Evolutionary conservation across 1,140 invertebrate genomes (phyloP).

Genomic region (Caenorhabditis tropicalis): DNA sequence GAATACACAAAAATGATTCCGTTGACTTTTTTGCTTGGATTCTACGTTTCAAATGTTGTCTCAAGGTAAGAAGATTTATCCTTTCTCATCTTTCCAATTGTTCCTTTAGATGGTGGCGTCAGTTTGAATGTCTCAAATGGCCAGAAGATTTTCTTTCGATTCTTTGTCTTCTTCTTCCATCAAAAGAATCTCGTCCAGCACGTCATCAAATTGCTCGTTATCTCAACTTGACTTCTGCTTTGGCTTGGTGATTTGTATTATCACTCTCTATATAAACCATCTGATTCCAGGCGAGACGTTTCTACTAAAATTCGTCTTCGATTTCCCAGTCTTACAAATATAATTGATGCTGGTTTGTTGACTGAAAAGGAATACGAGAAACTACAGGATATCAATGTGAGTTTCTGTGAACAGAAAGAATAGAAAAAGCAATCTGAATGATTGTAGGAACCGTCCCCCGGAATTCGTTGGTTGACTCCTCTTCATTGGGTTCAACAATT

Average conservation of each 20-base stretch:
- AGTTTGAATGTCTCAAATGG: constrained; percentile 53
- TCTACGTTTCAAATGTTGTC: constrained; percentile 53
- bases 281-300: constrained; percentile 49
- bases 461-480: constrained; percentile 51
- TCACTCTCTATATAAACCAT: neutral
- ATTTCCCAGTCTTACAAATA: constrained; percentile 37
- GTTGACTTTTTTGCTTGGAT: constrained; percentile 48
- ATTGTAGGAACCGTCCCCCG: constrained; percentile 45
- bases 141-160: constrained; percentile 54
- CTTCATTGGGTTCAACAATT: constrained; percentile 53
- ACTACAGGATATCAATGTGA: constrained; percentile 36
- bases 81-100: no score
- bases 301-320: constrained; percentile 51
- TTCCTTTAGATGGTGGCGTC: constrained; percentile 54
- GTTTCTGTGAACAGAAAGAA: neutral
- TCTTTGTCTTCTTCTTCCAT: constrained; percentile 39
- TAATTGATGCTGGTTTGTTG: constrained; percentile 47
- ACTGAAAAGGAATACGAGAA: constrained; percentile 50
- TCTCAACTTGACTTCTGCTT: constrained; percentile 44
- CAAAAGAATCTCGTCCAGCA: constrained; percentile 42
- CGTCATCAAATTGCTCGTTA: constrained; percentile 55
- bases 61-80: constrained; percentile 3
- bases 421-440: neutral
- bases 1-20: constrained; percentile 54
- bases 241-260: constrained; percentile 41